phyloP scores from a whole-genome alignment of 2,113 vertebrate genomes.

The Pituophis catenifer region DNA sequence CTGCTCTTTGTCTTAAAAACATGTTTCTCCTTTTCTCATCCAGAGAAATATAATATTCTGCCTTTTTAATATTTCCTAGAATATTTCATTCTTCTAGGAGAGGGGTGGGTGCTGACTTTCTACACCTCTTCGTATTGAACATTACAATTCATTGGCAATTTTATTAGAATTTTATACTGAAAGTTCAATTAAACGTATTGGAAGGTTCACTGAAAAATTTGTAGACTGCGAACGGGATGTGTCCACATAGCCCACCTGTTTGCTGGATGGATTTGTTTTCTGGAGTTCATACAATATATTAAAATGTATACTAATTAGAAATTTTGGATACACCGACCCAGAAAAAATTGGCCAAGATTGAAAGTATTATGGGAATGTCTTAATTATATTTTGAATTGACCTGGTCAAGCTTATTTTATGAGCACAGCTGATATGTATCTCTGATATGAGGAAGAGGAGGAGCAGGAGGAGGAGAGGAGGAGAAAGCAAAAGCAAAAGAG shows the following conservation, averaged over 20 bases:
- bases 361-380: background rate
- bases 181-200: background rate
- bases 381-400: background rate
- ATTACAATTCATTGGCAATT: background rate
- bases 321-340: background rate
- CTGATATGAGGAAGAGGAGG: background rate
- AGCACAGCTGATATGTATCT: background rate
- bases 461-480: too few relatives aligned
- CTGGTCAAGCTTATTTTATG: background rate
- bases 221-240: background rate
- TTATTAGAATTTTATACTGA: background rate
- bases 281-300: background rate
- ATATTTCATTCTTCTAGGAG: too few relatives aligned
- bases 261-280: background rate
- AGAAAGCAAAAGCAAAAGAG: too few relatives aligned
- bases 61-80: too few relatives aligned
- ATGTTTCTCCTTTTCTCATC: too few relatives aligned
- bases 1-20: too few relatives aligned
- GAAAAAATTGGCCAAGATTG: background rate
- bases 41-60: too few relatives aligned
- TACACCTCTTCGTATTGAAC: background rate
- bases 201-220: background rate
- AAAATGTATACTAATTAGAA: background rate
- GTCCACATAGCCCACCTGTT: background rate
- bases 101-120: too few relatives aligned